Percentiles rank a stretch among this genome's conserved stretches.
Conservation (phyloP, 2,888 invertebrate species). For the Chrysolina oricalcia region DNA sequence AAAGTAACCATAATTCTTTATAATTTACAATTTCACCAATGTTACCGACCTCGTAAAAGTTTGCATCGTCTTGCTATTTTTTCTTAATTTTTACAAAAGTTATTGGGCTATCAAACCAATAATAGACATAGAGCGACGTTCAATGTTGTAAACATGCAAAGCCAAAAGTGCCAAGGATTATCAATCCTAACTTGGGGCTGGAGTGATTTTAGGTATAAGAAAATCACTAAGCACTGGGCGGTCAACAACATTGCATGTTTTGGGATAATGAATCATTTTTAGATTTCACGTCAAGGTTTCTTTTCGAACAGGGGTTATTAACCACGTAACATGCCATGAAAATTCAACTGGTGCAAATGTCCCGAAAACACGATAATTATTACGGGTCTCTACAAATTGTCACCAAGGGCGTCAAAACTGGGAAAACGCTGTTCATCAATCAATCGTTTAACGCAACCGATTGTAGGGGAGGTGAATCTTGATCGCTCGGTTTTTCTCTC, state of each 20-base stretch:
- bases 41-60: too few species aligned
- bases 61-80: too few species aligned
- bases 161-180: neutral
- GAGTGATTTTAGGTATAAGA: neutral
- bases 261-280: neutral
- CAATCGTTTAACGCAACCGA: too few species aligned
- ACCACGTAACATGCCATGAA: neutral
- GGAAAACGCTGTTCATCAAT: too few species aligned
- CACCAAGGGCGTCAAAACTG: neutral
- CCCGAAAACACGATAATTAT: neutral
- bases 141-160: neutral
- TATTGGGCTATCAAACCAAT: too few species aligned
- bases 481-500: too few species aligned
- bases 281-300: neutral
- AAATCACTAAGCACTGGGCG: neutral
- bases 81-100: too few species aligned
- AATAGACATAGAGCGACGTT: neutral
- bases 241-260: slow-evolving; percentile 2
- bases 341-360: slow-evolving; percentile 1
- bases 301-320: neutral
- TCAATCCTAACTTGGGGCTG: neutral
- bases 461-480: too few species aligned
- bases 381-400: neutral
- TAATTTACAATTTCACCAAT: too few species aligned
- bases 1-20: too few species aligned